phyloP scores from a whole-genome alignment of 2,797 vertebrate species.

The Acipenser transmontanus region DNA sequence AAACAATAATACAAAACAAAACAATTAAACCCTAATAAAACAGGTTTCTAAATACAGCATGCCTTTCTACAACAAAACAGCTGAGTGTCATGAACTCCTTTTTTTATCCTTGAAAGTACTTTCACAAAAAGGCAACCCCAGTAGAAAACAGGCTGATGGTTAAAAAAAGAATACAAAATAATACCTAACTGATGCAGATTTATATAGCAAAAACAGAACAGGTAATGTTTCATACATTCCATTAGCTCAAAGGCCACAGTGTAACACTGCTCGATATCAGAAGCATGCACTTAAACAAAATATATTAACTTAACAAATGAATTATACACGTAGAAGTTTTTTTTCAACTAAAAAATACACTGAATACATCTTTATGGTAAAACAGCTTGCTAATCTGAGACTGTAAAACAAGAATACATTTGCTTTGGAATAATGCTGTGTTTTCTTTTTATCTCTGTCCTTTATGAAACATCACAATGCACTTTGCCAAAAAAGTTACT shows the following conservation, averaged over 20 bases:
- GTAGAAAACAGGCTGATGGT: neutral
- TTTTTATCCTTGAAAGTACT: too few relatives aligned
- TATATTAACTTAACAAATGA: constrained; percentile 67
- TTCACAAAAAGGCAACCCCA: too few relatives aligned
- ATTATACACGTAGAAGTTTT: constrained; percentile 46
- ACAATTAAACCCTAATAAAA: too few relatives aligned
- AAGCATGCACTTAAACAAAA: constrained; percentile 67
- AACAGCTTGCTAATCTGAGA: constrained; percentile 66
- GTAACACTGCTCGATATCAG: constrained; percentile 51
- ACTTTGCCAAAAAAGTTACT: constrained; percentile 24
- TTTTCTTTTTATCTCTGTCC: constrained; percentile 54
- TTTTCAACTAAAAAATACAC: constrained; percentile 43
- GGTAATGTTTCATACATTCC: neutral
- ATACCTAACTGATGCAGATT: constrained; percentile 5
- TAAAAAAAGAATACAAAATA: constrained; percentile 7
- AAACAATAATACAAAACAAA: too few relatives aligned
- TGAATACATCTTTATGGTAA: constrained; percentile 62
- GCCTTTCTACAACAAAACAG: too few relatives aligned
- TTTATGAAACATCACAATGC: constrained; percentile 58
- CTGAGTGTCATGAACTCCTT: too few relatives aligned
- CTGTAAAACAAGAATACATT: constrained; percentile 68
- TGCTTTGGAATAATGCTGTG: constrained; percentile 35
- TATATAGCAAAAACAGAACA: constrained; percentile 12
- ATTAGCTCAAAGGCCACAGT: constrained; percentile 27
- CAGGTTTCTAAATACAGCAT: too few relatives aligned